These are phyloP conservation scores for Thaleichthys pacificus DNA, from an alignment of 2,797 vertebrate genomes.

Conservation along the genomic window DNA sequence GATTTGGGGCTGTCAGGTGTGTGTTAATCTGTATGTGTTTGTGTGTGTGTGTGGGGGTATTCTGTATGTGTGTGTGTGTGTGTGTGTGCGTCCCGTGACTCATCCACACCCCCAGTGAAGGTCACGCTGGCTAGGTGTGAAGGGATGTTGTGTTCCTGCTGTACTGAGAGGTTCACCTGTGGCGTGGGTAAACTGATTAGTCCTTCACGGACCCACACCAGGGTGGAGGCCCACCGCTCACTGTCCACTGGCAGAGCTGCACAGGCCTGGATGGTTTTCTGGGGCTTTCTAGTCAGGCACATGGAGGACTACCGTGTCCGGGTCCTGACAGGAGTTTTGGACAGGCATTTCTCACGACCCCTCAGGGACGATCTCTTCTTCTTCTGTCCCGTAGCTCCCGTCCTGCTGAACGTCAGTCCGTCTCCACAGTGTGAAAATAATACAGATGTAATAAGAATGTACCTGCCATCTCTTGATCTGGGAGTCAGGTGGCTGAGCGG, in stretches of 20 bases:
- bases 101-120: conserved; percentile 45
- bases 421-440: not conserved
- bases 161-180: conserved; percentile 23
- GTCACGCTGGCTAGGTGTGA: conserved; percentile 17
- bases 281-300: not conserved
- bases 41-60: no score
- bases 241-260: not conserved
- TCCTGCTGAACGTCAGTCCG: not conserved
- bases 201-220: not conserved
- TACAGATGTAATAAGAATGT: no score
- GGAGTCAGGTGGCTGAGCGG: no score
- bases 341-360: not conserved
- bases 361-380: no score
- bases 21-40: no score
- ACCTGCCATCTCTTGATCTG: no score
- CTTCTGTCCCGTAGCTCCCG: no score
- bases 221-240: not conserved
- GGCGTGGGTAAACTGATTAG: conserved; percentile 41
- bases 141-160: conserved; percentile 26
- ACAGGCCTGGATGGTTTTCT: not conserved
- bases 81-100: conserved; percentile 12
- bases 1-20: conserved; percentile 36
- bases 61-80: not conserved
- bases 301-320: not conserved
- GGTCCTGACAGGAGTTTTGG: not conserved